Base-by-base conservation (phyloP, 2,888 invertebrate species). In the Unio pictorum region DNA sequence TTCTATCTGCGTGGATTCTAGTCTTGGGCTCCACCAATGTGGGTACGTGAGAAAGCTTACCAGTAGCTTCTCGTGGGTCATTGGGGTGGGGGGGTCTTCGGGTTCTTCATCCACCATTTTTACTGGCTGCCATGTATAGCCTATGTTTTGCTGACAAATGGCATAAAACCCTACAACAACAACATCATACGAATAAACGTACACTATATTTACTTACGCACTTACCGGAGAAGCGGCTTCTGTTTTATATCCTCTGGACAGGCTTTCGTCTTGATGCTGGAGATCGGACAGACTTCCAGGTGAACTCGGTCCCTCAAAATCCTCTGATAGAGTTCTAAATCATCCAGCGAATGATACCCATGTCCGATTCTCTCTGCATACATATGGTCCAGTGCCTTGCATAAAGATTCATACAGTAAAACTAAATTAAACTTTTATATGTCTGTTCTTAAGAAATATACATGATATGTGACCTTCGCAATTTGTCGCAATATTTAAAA, bases 281-380 rank as follows among this genome's bases (percentile, higher is more conserved):
- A 92, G 80, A 89, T 89, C 0, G 92, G 92, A 75, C 92, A 93
- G 17, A 87, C 86, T 71, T 92, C 92, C 71, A 92, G 89, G 83
- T 92, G 92, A 30, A 92, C 76, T 4, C 85, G 74, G 0, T 86
- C 81, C n/a, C 81, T 64, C 58, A 85, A 71, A 55, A 91, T 83
- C 57, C 85, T 72, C 30, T 87, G 66, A 78, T 92, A 92, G 1
- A 92, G 71, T 1, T 79, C 70, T 1, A 73, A 72, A 59, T 89
- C 84, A 72, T 91, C 89, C n/a, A 91, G 75, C 5, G 91, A 88
- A 58, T 90, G 90, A 82, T 93, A 93, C 5, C 93, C 93, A 81
- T 93, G 93, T 2, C 93, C 93, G 56, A 93, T 91, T 55, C 93
- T 84, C 76, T 92, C 91, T 1, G 92, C 92, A 54, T 88, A 80